Evolutionary conservation across 2,797 vertebrate genomes (phyloP).

Genomic region (Mastacembelus armatus): DNA sequence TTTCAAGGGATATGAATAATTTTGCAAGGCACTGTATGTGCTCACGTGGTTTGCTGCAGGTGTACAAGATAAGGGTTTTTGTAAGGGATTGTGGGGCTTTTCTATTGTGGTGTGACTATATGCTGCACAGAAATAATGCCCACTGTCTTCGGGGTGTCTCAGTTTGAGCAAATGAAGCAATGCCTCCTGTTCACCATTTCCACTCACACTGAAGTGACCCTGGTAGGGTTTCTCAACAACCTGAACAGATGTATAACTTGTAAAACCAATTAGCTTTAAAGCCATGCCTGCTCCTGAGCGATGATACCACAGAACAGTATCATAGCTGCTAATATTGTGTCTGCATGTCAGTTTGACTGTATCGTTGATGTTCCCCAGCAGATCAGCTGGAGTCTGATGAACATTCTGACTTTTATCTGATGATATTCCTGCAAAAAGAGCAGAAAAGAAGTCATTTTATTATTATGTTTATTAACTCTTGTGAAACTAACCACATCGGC

Average conservation of each 20-base stretch:
- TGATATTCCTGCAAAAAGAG: constrained; percentile 4
- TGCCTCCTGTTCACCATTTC: constrained; percentile 8
- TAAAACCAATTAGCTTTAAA: constrained; percentile 7
- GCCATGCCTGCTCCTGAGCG: not conserved
- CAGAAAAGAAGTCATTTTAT: too few species aligned
- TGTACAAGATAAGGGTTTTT: constrained; percentile 26
- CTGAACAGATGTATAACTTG: not conserved
- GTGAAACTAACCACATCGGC: not conserved
- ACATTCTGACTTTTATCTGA: not conserved
- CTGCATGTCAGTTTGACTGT: constrained; percentile 20
- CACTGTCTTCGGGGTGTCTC: constrained; percentile 12
- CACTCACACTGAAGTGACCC: not conserved
- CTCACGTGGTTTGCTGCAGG: constrained; percentile 10
- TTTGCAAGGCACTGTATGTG: too few species aligned
- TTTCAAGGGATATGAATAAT: too few species aligned
- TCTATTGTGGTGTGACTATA: not conserved
- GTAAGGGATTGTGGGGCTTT: not conserved
- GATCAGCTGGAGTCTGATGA: not conserved
- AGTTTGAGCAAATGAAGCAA: constrained; percentile 25
- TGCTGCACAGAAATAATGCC: constrained; percentile 37
- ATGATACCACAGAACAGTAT: constrained; percentile 26
- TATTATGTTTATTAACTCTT: too few species aligned
- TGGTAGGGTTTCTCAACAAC: not conserved
- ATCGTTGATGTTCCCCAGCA: not conserved
- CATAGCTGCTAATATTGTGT: not conserved